Percentiles rank a stretch among this genome's conserved stretches.
Conservation (phyloP, 2,888 invertebrate species). For the Gastracanthus pulcherrimus region DNA sequence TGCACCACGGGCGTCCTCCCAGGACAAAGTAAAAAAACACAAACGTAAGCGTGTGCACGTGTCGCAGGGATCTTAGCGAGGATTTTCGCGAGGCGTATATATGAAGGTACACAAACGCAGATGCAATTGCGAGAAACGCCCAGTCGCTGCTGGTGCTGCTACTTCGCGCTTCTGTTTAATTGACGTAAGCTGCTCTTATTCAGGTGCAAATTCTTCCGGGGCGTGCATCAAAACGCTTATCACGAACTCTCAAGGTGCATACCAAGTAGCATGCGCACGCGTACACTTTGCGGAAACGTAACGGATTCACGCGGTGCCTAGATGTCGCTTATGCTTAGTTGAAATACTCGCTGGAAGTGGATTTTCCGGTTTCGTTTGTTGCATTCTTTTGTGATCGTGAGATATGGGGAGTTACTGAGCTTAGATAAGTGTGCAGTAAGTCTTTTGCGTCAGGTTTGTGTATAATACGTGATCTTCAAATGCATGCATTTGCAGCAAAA, state of each 20-base stretch:
- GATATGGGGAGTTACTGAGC: background rate
- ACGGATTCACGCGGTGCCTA: constrained; percentile 19
- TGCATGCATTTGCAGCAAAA: background rate
- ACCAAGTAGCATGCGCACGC: background rate
- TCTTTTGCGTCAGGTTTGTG: background rate
- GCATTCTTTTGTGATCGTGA: constrained; percentile 16
- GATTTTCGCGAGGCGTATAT: constrained; percentile 9
- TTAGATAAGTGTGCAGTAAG: constrained; percentile 9
- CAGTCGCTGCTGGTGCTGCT: background rate
- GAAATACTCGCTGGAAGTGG: background rate
- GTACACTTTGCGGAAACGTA: constrained; percentile 21
- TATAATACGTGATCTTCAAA: constrained; percentile 14
- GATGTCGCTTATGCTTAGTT: background rate
- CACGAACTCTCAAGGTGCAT: background rate
- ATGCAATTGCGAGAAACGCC: constrained; percentile 22
- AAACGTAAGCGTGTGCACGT: background rate
- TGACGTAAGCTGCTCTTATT: constrained; percentile 9
- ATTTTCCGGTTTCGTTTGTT: constrained; percentile 25
- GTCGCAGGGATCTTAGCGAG: too few relatives aligned
- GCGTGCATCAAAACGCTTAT: background rate
- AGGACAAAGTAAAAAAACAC: background rate
- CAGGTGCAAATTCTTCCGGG: constrained; percentile 9
- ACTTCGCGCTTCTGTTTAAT: too few relatives aligned
- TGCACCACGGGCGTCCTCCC: constrained; percentile 39
- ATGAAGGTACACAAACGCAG: background rate